Conservation (phyloP, 2,888 invertebrate species). For the Melikaiella ostensackeni region DNA sequence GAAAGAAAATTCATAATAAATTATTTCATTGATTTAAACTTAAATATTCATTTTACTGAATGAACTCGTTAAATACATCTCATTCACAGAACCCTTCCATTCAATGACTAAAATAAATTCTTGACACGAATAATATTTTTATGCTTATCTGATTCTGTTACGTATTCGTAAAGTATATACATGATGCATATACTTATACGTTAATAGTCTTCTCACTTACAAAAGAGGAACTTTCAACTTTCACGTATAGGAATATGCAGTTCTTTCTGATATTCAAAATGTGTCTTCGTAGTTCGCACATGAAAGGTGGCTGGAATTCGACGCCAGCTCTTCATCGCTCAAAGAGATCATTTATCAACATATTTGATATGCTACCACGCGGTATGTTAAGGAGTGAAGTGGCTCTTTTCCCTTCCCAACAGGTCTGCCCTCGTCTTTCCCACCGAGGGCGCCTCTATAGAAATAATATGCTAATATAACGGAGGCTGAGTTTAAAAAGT, state of each 20-base stretch:
- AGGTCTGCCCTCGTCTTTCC: slow-evolving; percentile 55
- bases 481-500: slow-evolving; percentile 77
- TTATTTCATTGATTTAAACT: too few species aligned
- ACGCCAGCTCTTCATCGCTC: slow-evolving; percentile 72
- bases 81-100: too few species aligned
- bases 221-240: not conserved
- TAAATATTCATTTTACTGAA: too few species aligned
- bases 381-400: slow-evolving; percentile 57
- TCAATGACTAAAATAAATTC: too few species aligned
- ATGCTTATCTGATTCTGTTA: too few species aligned
- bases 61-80: too few species aligned
- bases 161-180: too few species aligned
- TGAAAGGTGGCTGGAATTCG: slow-evolving; percentile 65
- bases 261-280: slow-evolving; percentile 75
- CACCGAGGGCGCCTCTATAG: slow-evolving; percentile 63
- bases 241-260: not conserved
- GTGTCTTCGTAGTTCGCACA: slow-evolving; percentile 58
- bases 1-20: too few species aligned
- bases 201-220: not conserved
- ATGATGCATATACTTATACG: too few species aligned
- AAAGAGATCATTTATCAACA: slow-evolving; percentile 77
- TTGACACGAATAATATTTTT: too few species aligned
- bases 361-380: slow-evolving; percentile 75
- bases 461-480: slow-evolving; percentile 77
- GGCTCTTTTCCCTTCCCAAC: slow-evolving; percentile 54